phyloP scores from a whole-genome alignment of 2,797 vertebrate genomes.

The Limnodromus scolopaceus region DNA sequence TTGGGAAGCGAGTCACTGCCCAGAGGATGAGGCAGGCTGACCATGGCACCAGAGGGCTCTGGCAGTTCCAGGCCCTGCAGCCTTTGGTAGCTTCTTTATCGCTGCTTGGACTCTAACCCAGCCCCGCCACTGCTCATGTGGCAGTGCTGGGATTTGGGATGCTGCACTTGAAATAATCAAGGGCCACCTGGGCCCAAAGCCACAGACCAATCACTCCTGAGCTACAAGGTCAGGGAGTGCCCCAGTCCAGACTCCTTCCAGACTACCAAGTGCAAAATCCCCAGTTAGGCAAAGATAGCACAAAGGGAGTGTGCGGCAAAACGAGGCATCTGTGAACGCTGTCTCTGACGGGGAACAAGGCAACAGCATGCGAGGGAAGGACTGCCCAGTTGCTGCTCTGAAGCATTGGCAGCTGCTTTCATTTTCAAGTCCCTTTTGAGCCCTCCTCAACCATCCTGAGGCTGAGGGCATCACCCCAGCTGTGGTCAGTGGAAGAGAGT shows the following conservation, averaged over 20 bases:
- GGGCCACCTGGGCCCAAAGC: not conserved
- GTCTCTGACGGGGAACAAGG: not conserved
- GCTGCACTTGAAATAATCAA: not conserved
- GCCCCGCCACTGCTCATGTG: not conserved
- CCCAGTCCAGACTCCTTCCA: not conserved
- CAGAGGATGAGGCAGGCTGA: rapidly evolving
- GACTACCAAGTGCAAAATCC: not conserved
- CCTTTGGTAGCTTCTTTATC: not conserved
- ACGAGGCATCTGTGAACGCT: not conserved
- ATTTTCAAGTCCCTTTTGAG: not conserved
- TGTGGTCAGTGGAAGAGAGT: not conserved
- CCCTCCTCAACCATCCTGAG: not conserved
- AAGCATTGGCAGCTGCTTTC: not conserved
- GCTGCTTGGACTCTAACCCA: not conserved
- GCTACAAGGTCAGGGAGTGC: not conserved
- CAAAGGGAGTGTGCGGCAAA: not conserved
- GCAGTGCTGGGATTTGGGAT: not conserved
- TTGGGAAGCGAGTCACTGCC: not conserved
- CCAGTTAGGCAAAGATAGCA: not conserved
- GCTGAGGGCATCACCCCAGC: not conserved
- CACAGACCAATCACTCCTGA: not conserved
- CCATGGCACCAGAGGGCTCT: not conserved
- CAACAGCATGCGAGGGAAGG: not conserved
- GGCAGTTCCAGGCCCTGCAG: not conserved
- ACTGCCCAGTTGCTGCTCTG: not conserved